Base-by-base conservation (phyloP, 2,113 vertebrate species). In the Nyctereutes procyonoides region DNA sequence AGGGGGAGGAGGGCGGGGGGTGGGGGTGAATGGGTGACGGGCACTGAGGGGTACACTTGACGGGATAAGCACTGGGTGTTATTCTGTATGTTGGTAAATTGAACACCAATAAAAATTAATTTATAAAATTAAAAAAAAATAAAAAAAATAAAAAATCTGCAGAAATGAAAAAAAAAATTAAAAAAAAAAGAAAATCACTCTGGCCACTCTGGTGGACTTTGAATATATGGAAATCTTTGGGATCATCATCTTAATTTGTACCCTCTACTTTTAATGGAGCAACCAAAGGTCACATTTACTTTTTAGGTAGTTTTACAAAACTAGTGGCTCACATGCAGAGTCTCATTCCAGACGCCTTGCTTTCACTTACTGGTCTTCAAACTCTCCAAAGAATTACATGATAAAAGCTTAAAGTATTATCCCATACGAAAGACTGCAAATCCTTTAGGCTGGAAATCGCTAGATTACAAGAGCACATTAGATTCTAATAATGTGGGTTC, bases 351-450 rank as follows among this genome's bases (percentile, higher is more conserved):
- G 13, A 90, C 67, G 24, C 38, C 74, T 48, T 60, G 53, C 63
- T 90, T 92, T 88, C n/a, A 48, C n/a, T 38, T 56, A 74, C 17
- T 71, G 69, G 71, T 84, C 80, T 94, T 76, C 84, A 87, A 76
- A 62, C 24, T 77, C 32, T 74, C 38, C 60, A 32, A 84, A 86
- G 94, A 84, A 90, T 96, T 83, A 94, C 35, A 32, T 15, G 38
- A 94, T 87, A 84, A 80, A 95, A 85, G 93, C 96, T 97, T 95
- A 84, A 92, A 87, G 90, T 74, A 80, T 96, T 93, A 83, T 58
- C 56, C 38, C 74, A 11, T 26, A 69, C 26, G 71, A 90, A 96
- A 82, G 90, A 74, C 35, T 8, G 90, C 55, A 91, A 96, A 88
- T 90, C 90, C 81, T 83, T 82, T 95, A 89, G 92, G 83, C 74